Conservation (phyloP, 64 coral and sea anemone species). For the Actinia equina region DNA sequence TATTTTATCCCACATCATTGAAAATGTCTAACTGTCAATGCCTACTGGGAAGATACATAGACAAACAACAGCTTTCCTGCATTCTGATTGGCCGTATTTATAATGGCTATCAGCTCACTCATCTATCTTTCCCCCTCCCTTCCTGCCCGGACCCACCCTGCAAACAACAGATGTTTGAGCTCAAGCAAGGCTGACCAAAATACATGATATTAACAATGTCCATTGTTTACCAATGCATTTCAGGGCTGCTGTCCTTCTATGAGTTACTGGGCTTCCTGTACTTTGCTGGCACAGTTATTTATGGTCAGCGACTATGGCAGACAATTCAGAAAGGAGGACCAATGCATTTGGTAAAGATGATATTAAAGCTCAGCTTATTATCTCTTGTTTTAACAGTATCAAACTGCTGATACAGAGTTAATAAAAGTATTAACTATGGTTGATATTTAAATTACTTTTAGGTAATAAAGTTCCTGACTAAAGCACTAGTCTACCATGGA, state of each 20-base stretch:
- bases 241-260: constrained; percentile 84
- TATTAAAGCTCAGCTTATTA: background rate
- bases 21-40: no score
- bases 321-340: constrained; percentile 95
- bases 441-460: constrained; percentile 21
- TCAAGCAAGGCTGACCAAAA: background rate
- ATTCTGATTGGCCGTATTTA: no score
- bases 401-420: background rate
- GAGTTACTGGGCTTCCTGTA: constrained; percentile 85
- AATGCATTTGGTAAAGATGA: constrained; percentile 79
- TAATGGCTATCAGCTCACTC: background rate
- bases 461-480: constrained; percentile 73
- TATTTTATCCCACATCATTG: no score
- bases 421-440: no score
- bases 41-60: no score
- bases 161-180: background rate
- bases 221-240: background rate
- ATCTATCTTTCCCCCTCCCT: background rate
- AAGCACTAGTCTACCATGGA: constrained; percentile 68
- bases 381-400: background rate
- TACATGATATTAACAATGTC: no score
- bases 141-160: background rate
- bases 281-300: constrained; percentile 79
- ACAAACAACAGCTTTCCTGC: no score
- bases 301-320: constrained; percentile 94